Evolutionary conservation across 2,888 invertebrate genomes (phyloP), one percentile per base, ranked within the genome.

Genomic region (Isoperla grammatica): DNA sequence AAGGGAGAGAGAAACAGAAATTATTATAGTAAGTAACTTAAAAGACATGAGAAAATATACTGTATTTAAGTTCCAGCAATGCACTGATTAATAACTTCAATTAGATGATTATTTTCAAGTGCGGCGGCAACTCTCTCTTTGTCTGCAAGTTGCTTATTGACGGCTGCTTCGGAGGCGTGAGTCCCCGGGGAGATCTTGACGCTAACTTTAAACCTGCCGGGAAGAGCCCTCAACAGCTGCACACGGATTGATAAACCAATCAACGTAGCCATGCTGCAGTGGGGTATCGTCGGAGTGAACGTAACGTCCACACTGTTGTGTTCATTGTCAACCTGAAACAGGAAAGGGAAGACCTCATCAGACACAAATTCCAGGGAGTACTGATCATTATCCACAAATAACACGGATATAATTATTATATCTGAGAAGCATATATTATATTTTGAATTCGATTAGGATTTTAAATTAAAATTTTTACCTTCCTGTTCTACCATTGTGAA

Each of bases 111-210:
- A 73, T 99, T 99, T 74, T 99, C 99, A 63, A 98, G 76, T 0
- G 99, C 98, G 0, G 99, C 99, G 0, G 97, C 95, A 0, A 99
- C 94, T 65, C 99, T 77, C 74, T 99, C 99, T 72, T 99, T 99
- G 72, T 99, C 99, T 0, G 93, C 94, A 17, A 99, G 77, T 71
- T 99, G 99, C 71, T 99, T 97, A 74, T 99, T 99, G 2, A 99
- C 91, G 0, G 95, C 93, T 60, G 82, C 78, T 71, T 98, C 98
- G 0, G 96, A 91, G 8, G 86, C 84, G 71, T 99, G 98, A 0
- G 91, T 88, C 0, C 97, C 98, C 1, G 95, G 95, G 0, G 92
- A 86, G 2, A 97, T 92, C 69, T 85, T 82, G 0, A 97, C 95
- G 5, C 82, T 85, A 1, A 95, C 90, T 79, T 96, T 90, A 71